Evolutionary conservation across 2,113 vertebrate genomes (phyloP), one percentile per base, ranked within the genome.

Genomic region (Equus quagga): DNA sequence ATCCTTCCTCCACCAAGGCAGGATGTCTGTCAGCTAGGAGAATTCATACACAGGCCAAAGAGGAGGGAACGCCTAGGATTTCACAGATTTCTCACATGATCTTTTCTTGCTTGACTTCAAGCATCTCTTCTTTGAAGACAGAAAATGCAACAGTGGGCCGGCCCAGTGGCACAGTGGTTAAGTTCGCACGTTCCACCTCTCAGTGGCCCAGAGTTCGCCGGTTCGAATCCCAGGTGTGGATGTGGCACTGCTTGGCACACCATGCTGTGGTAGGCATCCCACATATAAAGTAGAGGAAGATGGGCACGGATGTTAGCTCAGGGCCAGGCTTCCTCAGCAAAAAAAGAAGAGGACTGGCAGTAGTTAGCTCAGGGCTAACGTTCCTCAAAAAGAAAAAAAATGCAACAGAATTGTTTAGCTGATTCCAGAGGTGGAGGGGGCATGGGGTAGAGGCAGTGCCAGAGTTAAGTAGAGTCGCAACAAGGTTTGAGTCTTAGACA

Each of bases 61-160:
- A 14, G 78, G 64, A 91, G 56, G 46, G 69, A 54, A 54, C 28
- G 54, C 54, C 80, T 33, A 31, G 23, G n/a, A 24, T 36, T 65
- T 46, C 67, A 54, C 44, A 6, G 28, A 51, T 67, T 78, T 70
- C 62, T 92, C 82, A 81, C 8, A 33, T 21, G 46, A 31, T 2
- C 33, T 78, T 92, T 94, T 73, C 7, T 56, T 86, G 79, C 19
- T 67, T 33, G 78, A 86, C 33, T 56, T 81, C 33, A 62, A 67
- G 14, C 33, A 41, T 54, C 70, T 96, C 51, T 87, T 87, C 93
- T 95, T 31, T 70, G 82, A 88, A 89, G 82, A 62, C n/a, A 93
- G 36, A 87, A 95, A 83, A 86, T 33, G 26, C 36, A 56, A 65
- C 31, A 28, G 69, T 41, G 36, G 36, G 36, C 36, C 36, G 36